phyloP scores from a whole-genome alignment of 2,113 vertebrate species.

The Oryzias woworae region DNA sequence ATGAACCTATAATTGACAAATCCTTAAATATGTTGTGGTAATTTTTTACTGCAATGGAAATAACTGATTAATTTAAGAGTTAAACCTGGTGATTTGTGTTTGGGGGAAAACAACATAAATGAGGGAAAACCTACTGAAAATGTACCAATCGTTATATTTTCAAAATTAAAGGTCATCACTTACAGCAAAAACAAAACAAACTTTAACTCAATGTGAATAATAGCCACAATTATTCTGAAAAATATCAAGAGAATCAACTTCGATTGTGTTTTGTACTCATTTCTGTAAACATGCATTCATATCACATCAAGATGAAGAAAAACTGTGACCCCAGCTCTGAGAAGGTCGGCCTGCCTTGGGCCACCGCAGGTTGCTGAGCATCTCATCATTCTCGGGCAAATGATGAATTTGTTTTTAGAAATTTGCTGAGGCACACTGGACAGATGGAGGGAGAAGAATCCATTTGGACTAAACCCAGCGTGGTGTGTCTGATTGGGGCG shows the following conservation, averaged over 20 bases:
- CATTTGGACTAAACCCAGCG: conserved; percentile 21
- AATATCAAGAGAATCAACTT: not conserved
- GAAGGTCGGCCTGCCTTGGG: conserved; percentile 32
- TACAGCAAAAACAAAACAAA: too few species aligned
- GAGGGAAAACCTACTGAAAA: too few species aligned
- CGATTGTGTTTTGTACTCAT: too few species aligned
- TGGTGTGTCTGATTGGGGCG: conserved; percentile 57
- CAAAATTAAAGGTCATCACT: too few species aligned
- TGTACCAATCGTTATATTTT: too few species aligned
- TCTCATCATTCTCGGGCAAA: conserved; percentile 13
- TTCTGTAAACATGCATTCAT: not conserved
- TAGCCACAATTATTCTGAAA: not conserved
- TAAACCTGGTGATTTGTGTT: too few species aligned
- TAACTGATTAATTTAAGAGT: too few species aligned
- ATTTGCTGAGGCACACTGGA: conserved; percentile 42
- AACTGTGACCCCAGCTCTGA: not conserved
- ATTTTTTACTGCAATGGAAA: too few species aligned
- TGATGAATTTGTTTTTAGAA: conserved; percentile 27
- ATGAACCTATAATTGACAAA: too few species aligned
- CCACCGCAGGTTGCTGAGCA: conserved; percentile 19
- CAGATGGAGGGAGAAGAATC: conserved; percentile 29
- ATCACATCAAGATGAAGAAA: not conserved
- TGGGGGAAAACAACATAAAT: too few species aligned
- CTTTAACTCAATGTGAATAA: too few species aligned
- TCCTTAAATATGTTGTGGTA: too few species aligned